Evolutionary conservation across 2,113 vertebrate genomes (phyloP), one percentile per base, ranked within the genome.

Genomic region (Myiopsitta monachus): DNA sequence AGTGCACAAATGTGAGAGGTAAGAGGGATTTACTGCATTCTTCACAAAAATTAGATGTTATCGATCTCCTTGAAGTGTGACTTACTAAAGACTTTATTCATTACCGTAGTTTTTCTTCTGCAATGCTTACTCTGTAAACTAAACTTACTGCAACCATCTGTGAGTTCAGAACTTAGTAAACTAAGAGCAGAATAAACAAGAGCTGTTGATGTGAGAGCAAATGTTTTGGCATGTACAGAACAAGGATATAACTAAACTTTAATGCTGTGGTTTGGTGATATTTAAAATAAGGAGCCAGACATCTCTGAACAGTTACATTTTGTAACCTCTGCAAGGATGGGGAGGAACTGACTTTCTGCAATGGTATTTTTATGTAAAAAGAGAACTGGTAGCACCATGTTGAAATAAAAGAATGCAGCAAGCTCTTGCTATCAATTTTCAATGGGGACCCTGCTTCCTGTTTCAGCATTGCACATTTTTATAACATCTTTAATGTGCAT

Each of bases 201-300:
- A 57, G 47, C 47, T 54, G 54, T 81, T 88, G 82, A 67, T 82
- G 83, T 77, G 52, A 76, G 91, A 92, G 92, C 89, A 95, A 87
- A 92, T 64, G n/a, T 28, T 70, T 88, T 91, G 85, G 85, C 82
- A 59, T 38, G 41, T 80, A 66, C 54, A 84, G 67, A 78, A 54
- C 76, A 92, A 74, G 81, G 93, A 44, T 92, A 73, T 79, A 91
- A 73, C 95, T 94, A 95, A 87, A 75, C 51, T 64, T 69, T 78
- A 91, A 76, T 78, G 66, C 91, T 95, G 87, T 91, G 30, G n/a
- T 96, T 95, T n/a, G n/a, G 44, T 98, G 97, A 94, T 91, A 94
- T 97, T 98, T 97, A 88, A 97, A 97, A 94, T 96, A 96, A 97
- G 5, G 44, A 94, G 88, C 27, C 41, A 90, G 69, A 54, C 11